Evolutionary conservation across 2,797 vertebrate genomes (phyloP).

Genomic region (Telmatherina bonti): DNA sequence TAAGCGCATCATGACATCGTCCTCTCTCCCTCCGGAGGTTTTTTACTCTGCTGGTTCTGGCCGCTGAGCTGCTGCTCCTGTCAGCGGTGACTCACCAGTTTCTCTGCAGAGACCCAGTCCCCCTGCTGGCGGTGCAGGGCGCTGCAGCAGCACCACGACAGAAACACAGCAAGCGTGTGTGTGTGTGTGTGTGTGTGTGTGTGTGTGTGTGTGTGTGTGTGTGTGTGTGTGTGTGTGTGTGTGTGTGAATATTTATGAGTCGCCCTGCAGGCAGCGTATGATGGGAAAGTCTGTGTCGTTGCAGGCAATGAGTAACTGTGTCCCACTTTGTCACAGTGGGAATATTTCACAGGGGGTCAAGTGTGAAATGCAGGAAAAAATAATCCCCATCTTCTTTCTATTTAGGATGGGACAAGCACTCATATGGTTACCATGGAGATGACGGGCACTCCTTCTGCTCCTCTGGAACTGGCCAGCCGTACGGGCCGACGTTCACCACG

Average conservation of each 20-base stretch:
- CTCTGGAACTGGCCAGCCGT: slow-evolving; percentile 97
- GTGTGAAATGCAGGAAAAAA: slow-evolving; percentile 24
- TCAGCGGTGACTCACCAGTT: slow-evolving; percentile 73
- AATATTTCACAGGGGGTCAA: slow-evolving; percentile 27
- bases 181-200: slow-evolving; percentile 15
- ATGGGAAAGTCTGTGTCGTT: slow-evolving; percentile 56
- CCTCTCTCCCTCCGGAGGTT: slow-evolving; percentile 3
- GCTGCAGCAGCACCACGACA: too few relatives aligned
- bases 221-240: slow-evolving; percentile 6
- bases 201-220: slow-evolving; percentile 13
- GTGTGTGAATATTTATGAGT: slow-evolving; percentile 26
- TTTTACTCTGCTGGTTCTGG: slow-evolving; percentile 45
- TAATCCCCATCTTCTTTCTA: slow-evolving; percentile 50
- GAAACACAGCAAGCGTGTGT: not conserved
- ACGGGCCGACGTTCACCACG: slow-evolving; percentile 98
- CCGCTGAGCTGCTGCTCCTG: slow-evolving; percentile 73
- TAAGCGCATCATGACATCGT: slow-evolving; percentile 15
- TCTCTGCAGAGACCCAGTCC: slow-evolving; percentile 45
- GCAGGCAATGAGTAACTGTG: slow-evolving; percentile 55
- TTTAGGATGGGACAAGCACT: slow-evolving; percentile 99
- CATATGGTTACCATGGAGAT: slow-evolving; percentile 99
- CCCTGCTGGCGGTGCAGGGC: slow-evolving; percentile 54
- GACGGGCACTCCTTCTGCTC: slow-evolving; percentile 99
- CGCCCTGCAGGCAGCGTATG: slow-evolving; percentile 37
- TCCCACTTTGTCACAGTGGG: slow-evolving; percentile 2